Evolutionary conservation across 2,113 vertebrate species (phyloP), one percentile per base, ranked within the genome.

Genomic region (Amphilophus citrinellus): DNA sequence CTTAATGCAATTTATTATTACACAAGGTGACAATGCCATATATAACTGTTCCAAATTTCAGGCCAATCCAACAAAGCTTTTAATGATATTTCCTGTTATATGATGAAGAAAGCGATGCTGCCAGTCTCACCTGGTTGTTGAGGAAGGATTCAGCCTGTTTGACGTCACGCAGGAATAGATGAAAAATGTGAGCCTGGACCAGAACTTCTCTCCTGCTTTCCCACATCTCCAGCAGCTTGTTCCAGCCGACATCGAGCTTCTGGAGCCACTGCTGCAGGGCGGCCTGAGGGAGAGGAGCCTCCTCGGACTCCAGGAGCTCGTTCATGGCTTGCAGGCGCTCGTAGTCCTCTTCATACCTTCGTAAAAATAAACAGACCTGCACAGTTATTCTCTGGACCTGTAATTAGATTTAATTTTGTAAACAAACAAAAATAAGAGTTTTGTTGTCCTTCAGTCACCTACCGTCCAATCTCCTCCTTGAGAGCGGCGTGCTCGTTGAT

Each of bases 181-280:
- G 97, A 92, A 98, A 99, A 91, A 98, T 94, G 83, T 99, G 98
- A 0, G 97, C 94, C 90, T 98, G 97, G 7, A 97, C 97, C 88
- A 99, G 93, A 3, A 96, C 94, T 7, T 98, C 97, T 7, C 98
- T 91, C 9, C 98, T 88, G 32, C 66, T 91, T 87, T 99, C 98
- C 98, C 98, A 99, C 96, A 98, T 96, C 94, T 97, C 96, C 56
- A 98, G 95, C 59, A 99, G 94, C 83, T 99, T 97, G 86, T 96
- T 97, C 98, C 98, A 99, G 22, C 98, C 98, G 0, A 97, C 96
- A 0, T 99, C 97, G 15, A 99, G 65, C 93, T 98, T 98, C 80
- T 98, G 98, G 47, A 99, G 91, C 98, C 98, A 99, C 94, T 97
- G 96, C 90, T 98, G 98, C 5, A 99, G 94, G 0, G 97, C 97